phyloP scores from a whole-genome alignment of 2,113 vertebrate species.

The Phaethon lepturus region DNA sequence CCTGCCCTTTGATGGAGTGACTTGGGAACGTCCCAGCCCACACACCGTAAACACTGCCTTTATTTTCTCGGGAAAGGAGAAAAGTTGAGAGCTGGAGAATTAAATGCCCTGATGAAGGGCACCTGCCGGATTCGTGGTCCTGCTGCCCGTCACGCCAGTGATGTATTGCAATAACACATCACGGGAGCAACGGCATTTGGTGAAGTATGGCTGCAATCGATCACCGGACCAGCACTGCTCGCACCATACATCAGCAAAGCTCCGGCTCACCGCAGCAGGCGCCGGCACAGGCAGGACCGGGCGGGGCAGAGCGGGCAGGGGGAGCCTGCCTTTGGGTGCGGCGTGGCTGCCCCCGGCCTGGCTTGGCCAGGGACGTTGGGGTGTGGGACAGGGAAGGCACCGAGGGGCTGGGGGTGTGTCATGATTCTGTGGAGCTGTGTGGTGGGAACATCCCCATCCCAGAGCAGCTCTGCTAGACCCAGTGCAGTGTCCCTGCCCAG shows the following conservation, averaged over 20 bases:
- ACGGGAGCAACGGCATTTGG: background rate
- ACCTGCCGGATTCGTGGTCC: constrained; percentile 13
- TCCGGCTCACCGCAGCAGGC: accelerated
- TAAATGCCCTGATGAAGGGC: constrained; percentile 50
- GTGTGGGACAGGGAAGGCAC: background rate
- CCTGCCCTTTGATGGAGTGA: background rate
- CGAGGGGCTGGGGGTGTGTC: accelerated
- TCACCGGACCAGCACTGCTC: background rate
- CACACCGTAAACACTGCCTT: background rate
- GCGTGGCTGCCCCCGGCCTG: accelerated
- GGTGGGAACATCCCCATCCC: accelerated
- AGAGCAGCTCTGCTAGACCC: background rate
- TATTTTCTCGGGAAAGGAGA: background rate
- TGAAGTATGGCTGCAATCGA: constrained; percentile 28
- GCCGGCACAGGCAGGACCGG: accelerated
- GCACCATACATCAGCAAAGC: background rate
- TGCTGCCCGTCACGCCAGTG: background rate
- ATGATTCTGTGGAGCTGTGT: background rate
- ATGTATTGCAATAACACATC: constrained; percentile 53
- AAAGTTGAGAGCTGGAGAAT: constrained; percentile 49
- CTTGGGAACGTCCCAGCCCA: background rate
- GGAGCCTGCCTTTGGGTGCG: background rate
- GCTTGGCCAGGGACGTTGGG: background rate
- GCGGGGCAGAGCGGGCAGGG: background rate
- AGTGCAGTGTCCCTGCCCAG: accelerated